phyloP scores from a whole-genome alignment of 2,113 vertebrate species.

The Paratilapia polleni region DNA sequence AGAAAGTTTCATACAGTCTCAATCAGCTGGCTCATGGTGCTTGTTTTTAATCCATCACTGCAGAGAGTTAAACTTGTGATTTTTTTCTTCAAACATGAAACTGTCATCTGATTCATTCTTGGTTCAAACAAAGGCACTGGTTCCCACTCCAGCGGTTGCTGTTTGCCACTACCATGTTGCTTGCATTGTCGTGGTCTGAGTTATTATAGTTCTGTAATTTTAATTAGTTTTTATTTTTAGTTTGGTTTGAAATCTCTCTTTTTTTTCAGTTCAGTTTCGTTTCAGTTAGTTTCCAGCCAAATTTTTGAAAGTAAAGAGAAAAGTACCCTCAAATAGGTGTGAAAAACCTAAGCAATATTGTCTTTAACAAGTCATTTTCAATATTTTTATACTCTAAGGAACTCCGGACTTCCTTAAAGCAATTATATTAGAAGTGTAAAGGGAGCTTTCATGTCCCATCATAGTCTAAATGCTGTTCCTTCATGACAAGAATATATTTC shows the following conservation, averaged over 20 bases:
- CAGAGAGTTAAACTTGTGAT: not conserved
- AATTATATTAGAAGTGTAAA: conserved; percentile 4
- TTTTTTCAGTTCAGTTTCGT: not conserved
- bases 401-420: not conserved
- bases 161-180: not conserved
- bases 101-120: not conserved
- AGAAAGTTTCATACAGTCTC: too few relatives aligned
- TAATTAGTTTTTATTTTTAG: not conserved
- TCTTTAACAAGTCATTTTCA: not conserved
- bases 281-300: not conserved
- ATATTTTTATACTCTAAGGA: not conserved
- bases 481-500: conserved; percentile 23
- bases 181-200: not conserved
- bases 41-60: not conserved
- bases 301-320: not conserved
- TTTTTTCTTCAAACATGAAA: not conserved
- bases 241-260: not conserved
- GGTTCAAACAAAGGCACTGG: not conserved
- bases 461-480: not conserved
- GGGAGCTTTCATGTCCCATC: conserved; percentile 7
- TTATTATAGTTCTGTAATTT: not conserved
- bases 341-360: not conserved
- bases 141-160: not conserved
- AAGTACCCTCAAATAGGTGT: not conserved
- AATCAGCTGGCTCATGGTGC: not conserved